Evolutionary conservation across 35 echinoderm and acorn worm genomes (phyloP).

Genomic region (Holothuria glaberrima): DNA sequence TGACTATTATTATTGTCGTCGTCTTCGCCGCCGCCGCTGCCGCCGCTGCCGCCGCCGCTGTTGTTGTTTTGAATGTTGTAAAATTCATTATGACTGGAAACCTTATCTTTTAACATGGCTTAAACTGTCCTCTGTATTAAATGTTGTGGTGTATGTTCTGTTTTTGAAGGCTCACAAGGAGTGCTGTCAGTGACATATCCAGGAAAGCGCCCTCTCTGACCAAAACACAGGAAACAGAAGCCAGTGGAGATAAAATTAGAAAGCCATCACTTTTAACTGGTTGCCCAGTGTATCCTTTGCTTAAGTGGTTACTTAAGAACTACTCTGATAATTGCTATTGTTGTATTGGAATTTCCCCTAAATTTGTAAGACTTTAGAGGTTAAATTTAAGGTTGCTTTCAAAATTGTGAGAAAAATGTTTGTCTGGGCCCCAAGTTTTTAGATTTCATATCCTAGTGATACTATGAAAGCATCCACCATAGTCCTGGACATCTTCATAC

Average conservation of each 20-base stretch:
- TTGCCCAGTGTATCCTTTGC: slow-evolving; percentile 92
- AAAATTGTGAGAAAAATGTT: too few species aligned
- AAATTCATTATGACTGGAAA: too few species aligned
- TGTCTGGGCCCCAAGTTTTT: too few species aligned
- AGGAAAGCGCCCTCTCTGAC: slow-evolving; percentile 46
- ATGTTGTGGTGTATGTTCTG: too few species aligned
- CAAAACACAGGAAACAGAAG: slow-evolving; percentile 30
- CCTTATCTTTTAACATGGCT: too few species aligned
- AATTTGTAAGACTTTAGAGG: background rate
- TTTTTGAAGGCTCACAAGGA: slow-evolving; percentile 27
- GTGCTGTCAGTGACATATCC: slow-evolving; percentile 16
- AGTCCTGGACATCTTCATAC: background rate
- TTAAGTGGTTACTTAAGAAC: background rate
- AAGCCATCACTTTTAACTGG: slow-evolving; percentile 68
- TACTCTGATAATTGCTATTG: background rate
- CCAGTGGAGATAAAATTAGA: slow-evolving; percentile 67
- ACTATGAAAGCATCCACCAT: background rate
- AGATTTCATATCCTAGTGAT: background rate
- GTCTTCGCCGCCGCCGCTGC: too few species aligned
- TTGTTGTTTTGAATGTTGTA: too few species aligned
- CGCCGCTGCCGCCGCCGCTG: too few species aligned
- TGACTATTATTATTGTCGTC: too few species aligned
- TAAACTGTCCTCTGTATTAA: too few species aligned
- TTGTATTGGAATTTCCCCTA: background rate
- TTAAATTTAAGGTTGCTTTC: too few species aligned